Conservation (phyloP, 2,113 vertebrate genomes). For the Calypte anna region DNA sequence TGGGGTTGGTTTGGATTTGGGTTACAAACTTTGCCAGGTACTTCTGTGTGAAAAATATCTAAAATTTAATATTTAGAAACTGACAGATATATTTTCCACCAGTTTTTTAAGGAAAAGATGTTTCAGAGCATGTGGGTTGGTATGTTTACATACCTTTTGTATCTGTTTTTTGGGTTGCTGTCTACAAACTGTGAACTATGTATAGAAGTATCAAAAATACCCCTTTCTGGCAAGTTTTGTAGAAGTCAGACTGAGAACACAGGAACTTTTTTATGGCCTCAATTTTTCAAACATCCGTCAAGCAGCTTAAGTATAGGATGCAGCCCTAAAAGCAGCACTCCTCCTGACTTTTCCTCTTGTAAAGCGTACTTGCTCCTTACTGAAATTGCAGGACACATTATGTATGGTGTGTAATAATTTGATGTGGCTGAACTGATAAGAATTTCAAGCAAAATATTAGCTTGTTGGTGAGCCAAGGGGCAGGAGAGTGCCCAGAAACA, state of each 20-base stretch:
- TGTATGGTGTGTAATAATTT: not conserved
- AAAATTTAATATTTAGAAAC: not conserved
- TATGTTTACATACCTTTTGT: not conserved
- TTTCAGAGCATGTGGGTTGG: rapidly evolving
- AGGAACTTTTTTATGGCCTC: not conserved
- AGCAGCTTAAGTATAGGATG: not conserved
- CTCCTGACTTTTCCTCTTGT: not conserved
- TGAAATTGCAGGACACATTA: not conserved
- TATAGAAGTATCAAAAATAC: not conserved
- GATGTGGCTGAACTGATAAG: not conserved
- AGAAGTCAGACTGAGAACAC: not conserved
- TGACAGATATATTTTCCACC: not conserved
- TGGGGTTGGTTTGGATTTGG: not conserved
- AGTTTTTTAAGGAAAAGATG: not conserved
- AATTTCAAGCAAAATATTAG: not conserved
- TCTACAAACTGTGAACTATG: not conserved
- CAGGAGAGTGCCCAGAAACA: not conserved
- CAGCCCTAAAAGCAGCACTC: not conserved
- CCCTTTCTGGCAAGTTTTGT: not conserved
- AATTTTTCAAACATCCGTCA: rapidly evolving
- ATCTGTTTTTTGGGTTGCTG: not conserved
- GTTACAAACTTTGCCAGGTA: not conserved
- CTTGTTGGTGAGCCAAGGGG: not conserved
- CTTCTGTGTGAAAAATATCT: not conserved
- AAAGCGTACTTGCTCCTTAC: not conserved